Base-by-base conservation (phyloP, 2,888 invertebrate species). In the Apodemia hepburni region DNA sequence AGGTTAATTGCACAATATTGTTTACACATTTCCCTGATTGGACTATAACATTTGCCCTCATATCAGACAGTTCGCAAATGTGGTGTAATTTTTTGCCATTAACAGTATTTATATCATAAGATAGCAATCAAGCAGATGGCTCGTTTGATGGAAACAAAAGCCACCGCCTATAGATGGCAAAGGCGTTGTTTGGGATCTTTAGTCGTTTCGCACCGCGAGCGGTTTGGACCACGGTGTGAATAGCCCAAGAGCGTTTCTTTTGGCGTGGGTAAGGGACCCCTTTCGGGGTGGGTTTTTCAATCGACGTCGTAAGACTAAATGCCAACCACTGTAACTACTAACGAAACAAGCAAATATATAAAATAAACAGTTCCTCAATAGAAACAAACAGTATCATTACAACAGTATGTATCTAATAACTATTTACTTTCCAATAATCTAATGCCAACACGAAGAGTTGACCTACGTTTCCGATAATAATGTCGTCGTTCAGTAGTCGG, bases 1-100 rank as follows among this genome's bases (percentile, higher is more conserved):
- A 64, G 22, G 22, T 61, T 59, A 61, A 64, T 59, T 58, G 29
- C 49, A 22, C 58, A 57, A 29, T 60, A 61, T 12, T 54, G 54
- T 54, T 29, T 54, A 27, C 15, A 27, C 15, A 54, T 27, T 11
- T 15, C 22, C 27, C 9, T 27, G 5, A 22, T 18, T 22, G 1
- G 47, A 6, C 0, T 17, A 7, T 6, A 17, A 7, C 15, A 47
- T 47, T 5, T n/a, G 17, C 47, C 47, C 6, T 8, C 0, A 15
- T 47, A 17, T 17, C 6, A 47, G 47, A 7, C 47, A 17, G 17
- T 17, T 47, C 9, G 47, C 4, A 47, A 47, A 17, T n/a, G 17
- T 0, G 12, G 42, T 22, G 22, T 22, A 22, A 22, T 22, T 22
- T 22, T 22, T 22, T 22, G 22, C 22, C 22, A 22, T 22, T 22